Conservation (phyloP, 2,113 vertebrate genomes). For the Anser brachyrhynchus region DNA sequence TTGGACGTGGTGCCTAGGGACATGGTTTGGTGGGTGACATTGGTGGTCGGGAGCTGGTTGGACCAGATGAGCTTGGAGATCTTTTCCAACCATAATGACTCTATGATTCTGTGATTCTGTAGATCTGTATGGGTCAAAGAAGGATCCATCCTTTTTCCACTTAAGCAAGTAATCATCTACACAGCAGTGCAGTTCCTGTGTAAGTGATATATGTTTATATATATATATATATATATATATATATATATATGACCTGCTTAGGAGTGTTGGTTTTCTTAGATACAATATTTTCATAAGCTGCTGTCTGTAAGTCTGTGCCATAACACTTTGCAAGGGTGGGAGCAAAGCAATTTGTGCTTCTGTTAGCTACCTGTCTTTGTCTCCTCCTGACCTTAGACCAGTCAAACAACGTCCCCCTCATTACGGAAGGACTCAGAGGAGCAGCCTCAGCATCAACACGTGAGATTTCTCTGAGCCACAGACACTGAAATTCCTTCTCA, state of each 20-base stretch:
- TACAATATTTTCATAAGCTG: not conserved
- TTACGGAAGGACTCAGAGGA: not conserved
- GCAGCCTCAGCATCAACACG: not conserved
- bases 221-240: no score
- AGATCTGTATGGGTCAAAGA: not conserved
- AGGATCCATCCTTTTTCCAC: not conserved
- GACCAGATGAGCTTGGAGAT: no score
- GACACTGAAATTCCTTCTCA: not conserved
- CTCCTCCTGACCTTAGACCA: not conserved
- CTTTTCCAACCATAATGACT: no score
- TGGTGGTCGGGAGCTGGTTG: no score
- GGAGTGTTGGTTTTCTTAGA: not conserved
- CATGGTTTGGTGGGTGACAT: no score
- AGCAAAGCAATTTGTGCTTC: not conserved
- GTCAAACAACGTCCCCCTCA: not conserved
- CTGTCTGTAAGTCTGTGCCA: not conserved
- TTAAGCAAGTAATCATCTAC: not conserved
- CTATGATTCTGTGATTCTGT: not conserved
- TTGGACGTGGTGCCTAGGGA: no score
- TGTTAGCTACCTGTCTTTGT: not conserved
- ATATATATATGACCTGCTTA: rapidly evolving
- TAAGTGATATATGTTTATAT: not conserved
- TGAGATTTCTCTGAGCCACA: not conserved
- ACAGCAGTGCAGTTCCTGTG: not conserved
- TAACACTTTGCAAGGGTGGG: not conserved